phyloP scores from a whole-genome alignment of 37 sponge, comb jelly and placozoan species.

The Axinella damicornis region DNA sequence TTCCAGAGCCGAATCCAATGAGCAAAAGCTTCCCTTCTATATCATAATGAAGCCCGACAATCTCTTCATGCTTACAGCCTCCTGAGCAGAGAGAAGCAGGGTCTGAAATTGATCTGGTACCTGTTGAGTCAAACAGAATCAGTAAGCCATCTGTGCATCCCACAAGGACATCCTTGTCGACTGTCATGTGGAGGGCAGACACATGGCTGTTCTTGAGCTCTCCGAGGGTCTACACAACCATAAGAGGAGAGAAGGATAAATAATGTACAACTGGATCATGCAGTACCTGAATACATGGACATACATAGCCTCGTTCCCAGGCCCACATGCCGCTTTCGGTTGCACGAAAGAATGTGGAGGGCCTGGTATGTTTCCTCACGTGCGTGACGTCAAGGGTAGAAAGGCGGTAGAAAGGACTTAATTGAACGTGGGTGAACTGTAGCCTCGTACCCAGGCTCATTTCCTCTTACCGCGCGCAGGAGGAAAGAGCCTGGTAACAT shows the following conservation, averaged over 20 bases:
- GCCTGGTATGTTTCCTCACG: no score
- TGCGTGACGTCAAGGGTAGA: no score
- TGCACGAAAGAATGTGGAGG: no score
- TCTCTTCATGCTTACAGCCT: background rate
- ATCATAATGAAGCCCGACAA: conserved; percentile 22
- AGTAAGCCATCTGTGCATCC: conserved; percentile 41
- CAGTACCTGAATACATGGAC: no score
- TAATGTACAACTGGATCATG: background rate
- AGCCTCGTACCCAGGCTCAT: no score
- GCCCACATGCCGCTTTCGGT: no score
- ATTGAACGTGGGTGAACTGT: no score
- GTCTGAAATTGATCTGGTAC: background rate
- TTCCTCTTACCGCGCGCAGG: no score
- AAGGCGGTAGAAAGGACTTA: no score
- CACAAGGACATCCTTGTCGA: conserved; percentile 27
- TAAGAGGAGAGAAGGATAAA: background rate
- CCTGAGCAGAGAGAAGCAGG: background rate
- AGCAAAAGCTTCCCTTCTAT: conserved; percentile 1
- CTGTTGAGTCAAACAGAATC: background rate
- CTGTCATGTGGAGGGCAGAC: conserved; percentile 26
- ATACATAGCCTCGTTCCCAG: no score
- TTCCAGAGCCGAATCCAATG: conserved; percentile 35
- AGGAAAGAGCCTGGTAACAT: no score
- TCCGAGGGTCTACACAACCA: background rate
- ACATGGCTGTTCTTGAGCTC: background rate